phyloP scores from a whole-genome alignment of 2,113 vertebrate genomes.

The Leucoraja erinaceus region DNA sequence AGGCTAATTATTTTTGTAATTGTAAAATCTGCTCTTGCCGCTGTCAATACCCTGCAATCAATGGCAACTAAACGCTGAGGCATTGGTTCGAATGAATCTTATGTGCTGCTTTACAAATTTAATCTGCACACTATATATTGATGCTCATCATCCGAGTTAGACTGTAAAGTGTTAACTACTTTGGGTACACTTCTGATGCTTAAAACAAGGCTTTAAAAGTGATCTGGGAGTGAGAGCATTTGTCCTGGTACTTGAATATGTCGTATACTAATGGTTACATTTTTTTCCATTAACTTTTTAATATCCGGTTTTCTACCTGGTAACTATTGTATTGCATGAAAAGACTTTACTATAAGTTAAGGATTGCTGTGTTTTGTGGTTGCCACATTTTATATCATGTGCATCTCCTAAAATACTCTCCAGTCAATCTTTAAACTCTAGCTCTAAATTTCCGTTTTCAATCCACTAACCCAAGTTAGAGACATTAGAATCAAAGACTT shows the following conservation, averaged over 20 bases:
- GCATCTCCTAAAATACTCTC: constrained; percentile 20
- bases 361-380: neutral
- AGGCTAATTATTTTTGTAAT: neutral
- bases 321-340: constrained; percentile 11
- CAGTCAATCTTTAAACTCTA: neutral
- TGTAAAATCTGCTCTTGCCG: neutral
- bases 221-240: constrained; percentile 34
- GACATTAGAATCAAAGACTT: constrained; percentile 1
- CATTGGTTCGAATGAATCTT: neutral
- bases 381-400: neutral
- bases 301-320: neutral
- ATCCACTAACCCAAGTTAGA: neutral
- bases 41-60: neutral
- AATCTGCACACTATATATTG: neutral
- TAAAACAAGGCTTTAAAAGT: constrained; percentile 36
- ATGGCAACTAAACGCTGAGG: neutral
- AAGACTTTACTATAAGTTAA: neutral
- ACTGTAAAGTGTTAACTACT: constrained; percentile 6
- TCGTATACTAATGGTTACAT: constrained; percentile 23
- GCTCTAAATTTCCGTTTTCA: constrained; percentile 21
- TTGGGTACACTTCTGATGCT: neutral
- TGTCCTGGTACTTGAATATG: constrained; percentile 28
- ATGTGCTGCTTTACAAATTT: neutral
- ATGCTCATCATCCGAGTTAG: neutral
- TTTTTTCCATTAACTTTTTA: neutral